These are phyloP conservation scores for Umimayanthus chanpuru DNA, from an alignment of 92 coral and sea anemone species.

Conservation along the genomic window DNA sequence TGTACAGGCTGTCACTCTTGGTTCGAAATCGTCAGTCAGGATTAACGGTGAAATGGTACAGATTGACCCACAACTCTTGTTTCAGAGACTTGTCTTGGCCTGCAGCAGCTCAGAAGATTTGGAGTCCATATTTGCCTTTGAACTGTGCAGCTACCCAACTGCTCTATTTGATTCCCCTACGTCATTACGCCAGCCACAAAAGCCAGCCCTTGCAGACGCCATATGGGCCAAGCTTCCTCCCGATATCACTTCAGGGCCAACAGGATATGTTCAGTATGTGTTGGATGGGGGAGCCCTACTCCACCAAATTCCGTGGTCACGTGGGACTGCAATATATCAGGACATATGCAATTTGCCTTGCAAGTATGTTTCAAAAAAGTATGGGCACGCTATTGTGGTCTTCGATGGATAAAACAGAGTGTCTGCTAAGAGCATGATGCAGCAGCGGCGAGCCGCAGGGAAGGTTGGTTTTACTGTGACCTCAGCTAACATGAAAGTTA, in stretches of 20 bases:
- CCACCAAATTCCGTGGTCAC: constrained; percentile 49
- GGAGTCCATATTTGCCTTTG: no score
- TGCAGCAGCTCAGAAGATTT: constrained; percentile 9
- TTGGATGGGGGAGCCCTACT: constrained; percentile 55
- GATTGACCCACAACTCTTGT: constrained; percentile 50
- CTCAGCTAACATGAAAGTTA: constrained; percentile 40
- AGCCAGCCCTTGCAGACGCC: constrained; percentile 57
- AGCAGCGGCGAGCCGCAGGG: no score
- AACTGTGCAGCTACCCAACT: no score
- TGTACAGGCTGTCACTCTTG: constrained; percentile 19
- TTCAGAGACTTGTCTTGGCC: constrained; percentile 49
- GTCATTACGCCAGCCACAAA: constrained; percentile 28
- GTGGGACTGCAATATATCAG: not conserved
- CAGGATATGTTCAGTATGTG: constrained; percentile 33
- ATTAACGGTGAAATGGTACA: constrained; percentile 41
- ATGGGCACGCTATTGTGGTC: not conserved
- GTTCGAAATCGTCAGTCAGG: not conserved
- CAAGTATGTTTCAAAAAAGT: constrained; percentile 12
- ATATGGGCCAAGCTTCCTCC: constrained; percentile 43
- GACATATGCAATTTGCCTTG: not conserved
- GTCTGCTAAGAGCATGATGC: no score
- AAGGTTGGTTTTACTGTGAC: constrained; percentile 46
- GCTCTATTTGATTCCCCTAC: not conserved
- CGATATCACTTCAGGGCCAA: constrained; percentile 1
- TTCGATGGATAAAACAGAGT: no score